These are phyloP conservation scores for Ricordea florida DNA, from an alignment of 92 coral and sea anemone genomes.

Conservation along the genomic window DNA sequence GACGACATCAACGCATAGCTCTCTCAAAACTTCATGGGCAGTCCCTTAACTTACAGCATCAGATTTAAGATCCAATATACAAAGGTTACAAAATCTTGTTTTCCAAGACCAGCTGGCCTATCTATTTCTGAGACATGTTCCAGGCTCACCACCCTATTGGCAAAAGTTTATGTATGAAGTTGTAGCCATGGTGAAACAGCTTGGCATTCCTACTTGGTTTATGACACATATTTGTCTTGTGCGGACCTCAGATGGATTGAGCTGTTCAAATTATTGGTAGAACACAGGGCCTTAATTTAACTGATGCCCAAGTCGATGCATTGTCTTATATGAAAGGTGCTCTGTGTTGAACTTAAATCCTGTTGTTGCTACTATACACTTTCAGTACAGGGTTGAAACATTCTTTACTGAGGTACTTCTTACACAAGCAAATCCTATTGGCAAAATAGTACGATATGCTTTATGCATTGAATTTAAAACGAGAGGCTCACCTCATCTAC, in stretches of 20 bases:
- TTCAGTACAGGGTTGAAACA: no score
- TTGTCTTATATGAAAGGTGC: slow-evolving; percentile 52
- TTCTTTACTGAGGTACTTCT: slow-evolving; percentile 30
- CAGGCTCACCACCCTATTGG: slow-evolving; percentile 66
- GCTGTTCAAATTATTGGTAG: slow-evolving; percentile 48
- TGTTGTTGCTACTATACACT: slow-evolving; percentile 44
- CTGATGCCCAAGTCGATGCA: slow-evolving; percentile 53
- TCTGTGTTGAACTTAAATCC: slow-evolving; percentile 41
- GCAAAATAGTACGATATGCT: slow-evolving; percentile 36
- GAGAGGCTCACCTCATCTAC: slow-evolving; percentile 38
- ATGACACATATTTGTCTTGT: slow-evolving; percentile 43
- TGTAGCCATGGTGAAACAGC: slow-evolving; percentile 51
- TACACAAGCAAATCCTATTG: slow-evolving; percentile 6
- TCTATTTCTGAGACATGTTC: slow-evolving; percentile 59
- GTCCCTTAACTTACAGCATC: background rate
- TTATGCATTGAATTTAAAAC: slow-evolving; percentile 29
- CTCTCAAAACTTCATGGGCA: slow-evolving; percentile 45
- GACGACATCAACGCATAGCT: slow-evolving; percentile 26
- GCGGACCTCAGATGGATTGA: slow-evolving; percentile 56
- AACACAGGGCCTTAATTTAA: slow-evolving; percentile 27
- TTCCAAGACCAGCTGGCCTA: slow-evolving; percentile 26
- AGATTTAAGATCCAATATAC: background rate
- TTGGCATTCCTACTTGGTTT: slow-evolving; percentile 35
- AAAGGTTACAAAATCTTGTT: slow-evolving; percentile 28
- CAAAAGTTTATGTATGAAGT: slow-evolving; percentile 54